Percentiles rank a stretch among this genome's conserved stretches.
Conservation (phyloP, 2,797 vertebrate species). For the Trachurus trachurus region DNA sequence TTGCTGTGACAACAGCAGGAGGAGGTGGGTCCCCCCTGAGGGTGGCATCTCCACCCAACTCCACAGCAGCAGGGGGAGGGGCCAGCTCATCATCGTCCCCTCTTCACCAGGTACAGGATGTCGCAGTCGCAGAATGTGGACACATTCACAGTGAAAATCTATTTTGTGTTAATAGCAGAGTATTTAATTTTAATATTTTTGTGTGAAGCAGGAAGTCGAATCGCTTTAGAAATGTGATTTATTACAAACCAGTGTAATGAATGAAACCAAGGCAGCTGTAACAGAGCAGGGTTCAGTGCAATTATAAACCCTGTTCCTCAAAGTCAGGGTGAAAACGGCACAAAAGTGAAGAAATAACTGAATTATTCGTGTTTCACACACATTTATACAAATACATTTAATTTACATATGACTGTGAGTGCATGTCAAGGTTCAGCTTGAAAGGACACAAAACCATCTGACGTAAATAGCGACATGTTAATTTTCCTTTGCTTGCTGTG, state of each 20-base stretch:
- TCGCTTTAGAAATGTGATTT: neutral
- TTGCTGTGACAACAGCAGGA: slow-evolving; percentile 81
- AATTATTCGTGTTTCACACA: slow-evolving; percentile 6
- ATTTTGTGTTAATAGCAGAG: neutral
- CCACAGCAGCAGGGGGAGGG: slow-evolving; percentile 86
- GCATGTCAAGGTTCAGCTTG: neutral
- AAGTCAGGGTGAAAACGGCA: slow-evolving; percentile 2
- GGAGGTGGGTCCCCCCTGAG: slow-evolving; percentile 89
- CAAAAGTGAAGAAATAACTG: neutral
- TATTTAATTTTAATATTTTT: neutral
- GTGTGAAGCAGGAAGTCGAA: neutral
- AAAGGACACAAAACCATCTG: neutral
- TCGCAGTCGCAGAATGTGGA: neutral
- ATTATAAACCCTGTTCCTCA: neutral
- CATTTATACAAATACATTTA: neutral
- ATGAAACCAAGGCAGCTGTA: neutral
- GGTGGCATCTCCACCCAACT: slow-evolving; percentile 93
- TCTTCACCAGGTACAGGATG: slow-evolving; percentile 89
- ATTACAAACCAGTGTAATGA: neutral
- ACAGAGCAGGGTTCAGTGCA: neutral
- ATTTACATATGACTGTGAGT: neutral
- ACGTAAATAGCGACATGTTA: neutral
- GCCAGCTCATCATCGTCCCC: slow-evolving; percentile 87
- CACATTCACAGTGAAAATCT: neutral
- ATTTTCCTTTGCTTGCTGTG: neutral